Base-by-base conservation (phyloP, 2,888 invertebrate genomes). In the Netelia fuscicornis region DNA sequence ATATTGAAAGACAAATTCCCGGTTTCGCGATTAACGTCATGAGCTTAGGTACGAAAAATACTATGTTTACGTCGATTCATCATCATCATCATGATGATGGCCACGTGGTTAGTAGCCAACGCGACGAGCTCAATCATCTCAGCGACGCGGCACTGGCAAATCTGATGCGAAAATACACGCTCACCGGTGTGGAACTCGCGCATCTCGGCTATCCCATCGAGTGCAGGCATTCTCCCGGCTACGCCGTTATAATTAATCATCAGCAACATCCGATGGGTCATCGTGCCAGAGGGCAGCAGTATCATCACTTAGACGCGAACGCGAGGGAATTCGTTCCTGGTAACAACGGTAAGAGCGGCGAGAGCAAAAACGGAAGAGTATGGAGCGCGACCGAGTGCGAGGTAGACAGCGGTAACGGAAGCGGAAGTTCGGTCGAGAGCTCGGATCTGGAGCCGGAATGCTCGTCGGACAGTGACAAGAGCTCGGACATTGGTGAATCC, bases 131-230 rank as follows among this genome's bases (percentile, higher is more conserved):
- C 25, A 9, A 11, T 56, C 58, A 9, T 58, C 2, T 95, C 48
- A 91, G 92, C 6, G 95, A 96, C 89, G 94, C 93, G 23, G 95
- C 95, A 86, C 91, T 97, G 89, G 95, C 94, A 64, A 93, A 94
- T 70, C 94, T 95, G 62, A 93, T 97, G 68, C 95, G 95, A 1
- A 95, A 95, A 79, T 96, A 97, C 93, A 91, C 96, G 23, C 94
- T 97, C 70, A 95, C 95, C 30, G 94, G 94, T 8, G 95, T 96
- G 87, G 95, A 96, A 83, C 94, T 97, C 93, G 94, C 96, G 88
- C 95, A 95, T 11, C 94, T 96, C 86, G 97, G 97, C 1, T 97
- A 96, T 90, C 97, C 98, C 0, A 94, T 97, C 8, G 96, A 96
- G 89, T 95, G 96, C 86, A 95, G 95, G 70, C 92, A 95, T 10